phyloP scores from a whole-genome alignment of 2,888 invertebrate genomes.

The Drosophila paramelanica region DNA sequence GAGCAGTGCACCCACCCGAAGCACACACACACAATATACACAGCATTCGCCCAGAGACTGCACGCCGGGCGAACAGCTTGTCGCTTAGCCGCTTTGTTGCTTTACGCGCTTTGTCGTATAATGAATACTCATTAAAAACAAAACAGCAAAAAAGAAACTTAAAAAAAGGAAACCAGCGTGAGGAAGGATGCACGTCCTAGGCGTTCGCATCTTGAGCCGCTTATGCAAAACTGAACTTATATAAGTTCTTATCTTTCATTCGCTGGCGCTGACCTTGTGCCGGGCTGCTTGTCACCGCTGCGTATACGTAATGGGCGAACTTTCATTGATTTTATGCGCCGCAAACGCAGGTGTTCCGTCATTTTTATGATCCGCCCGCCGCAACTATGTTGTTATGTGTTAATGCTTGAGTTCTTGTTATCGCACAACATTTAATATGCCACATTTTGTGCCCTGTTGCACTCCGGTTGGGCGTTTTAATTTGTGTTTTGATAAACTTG shows the following conservation, averaged over 20 bases:
- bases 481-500: slow-evolving; percentile 46
- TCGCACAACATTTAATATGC: slow-evolving; percentile 27
- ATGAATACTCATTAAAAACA: slow-evolving; percentile 74
- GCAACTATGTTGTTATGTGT: slow-evolving; percentile 34
- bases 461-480: slow-evolving; percentile 29
- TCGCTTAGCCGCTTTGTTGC: slow-evolving; percentile 38
- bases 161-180: background rate
- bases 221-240: slow-evolving; percentile 31
- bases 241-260: slow-evolving; percentile 25
- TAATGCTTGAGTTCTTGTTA: slow-evolving; percentile 39
- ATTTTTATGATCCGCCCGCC: slow-evolving; percentile 22
- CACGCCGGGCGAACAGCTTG: slow-evolving; percentile 26
- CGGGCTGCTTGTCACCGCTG: slow-evolving; percentile 18
- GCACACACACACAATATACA: background rate
- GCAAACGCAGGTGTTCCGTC: slow-evolving; percentile 42
- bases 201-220: slow-evolving; percentile 21
- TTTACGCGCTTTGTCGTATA: slow-evolving; percentile 31
- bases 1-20: slow-evolving; percentile 1
- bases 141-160: background rate
- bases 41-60: background rate
- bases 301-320: slow-evolving; percentile 48
- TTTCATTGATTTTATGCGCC: slow-evolving; percentile 51
- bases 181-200: slow-evolving; percentile 12
- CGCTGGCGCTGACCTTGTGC: slow-evolving; percentile 37
- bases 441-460: slow-evolving; percentile 10